These are phyloP conservation scores for Amphiprion percula DNA, from an alignment of 2,113 vertebrate species.

Conservation along the genomic window DNA sequence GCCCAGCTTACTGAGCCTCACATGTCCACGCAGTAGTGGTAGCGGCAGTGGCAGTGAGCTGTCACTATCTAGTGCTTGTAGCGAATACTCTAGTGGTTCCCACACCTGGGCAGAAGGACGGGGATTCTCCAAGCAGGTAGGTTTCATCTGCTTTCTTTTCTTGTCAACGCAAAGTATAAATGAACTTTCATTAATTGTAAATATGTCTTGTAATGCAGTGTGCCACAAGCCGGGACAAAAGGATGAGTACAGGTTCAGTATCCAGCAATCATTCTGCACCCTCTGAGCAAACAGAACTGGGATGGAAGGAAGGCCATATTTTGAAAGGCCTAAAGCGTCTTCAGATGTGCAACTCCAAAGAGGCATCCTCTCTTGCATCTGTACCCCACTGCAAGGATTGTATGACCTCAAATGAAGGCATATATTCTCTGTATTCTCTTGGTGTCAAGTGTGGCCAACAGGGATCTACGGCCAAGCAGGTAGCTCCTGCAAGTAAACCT, in stretches of 20 bases:
- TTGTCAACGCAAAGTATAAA: not conserved
- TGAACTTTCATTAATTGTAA: slow-evolving; percentile 16
- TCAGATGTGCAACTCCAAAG: slow-evolving; percentile 87
- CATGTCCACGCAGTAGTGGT: slow-evolving; percentile 88
- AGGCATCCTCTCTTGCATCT: slow-evolving; percentile 84
- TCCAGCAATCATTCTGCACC: slow-evolving; percentile 86
- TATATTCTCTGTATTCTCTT: slow-evolving; percentile 93
- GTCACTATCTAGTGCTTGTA: slow-evolving; percentile 91
- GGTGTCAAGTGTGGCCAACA: slow-evolving; percentile 85
- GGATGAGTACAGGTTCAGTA: slow-evolving; percentile 87
- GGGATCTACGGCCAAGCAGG: slow-evolving; percentile 69
- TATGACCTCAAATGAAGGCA: slow-evolving; percentile 95
- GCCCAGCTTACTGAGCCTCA: slow-evolving; percentile 84
- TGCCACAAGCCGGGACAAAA: slow-evolving; percentile 89
- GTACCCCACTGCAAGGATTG: slow-evolving; percentile 93
- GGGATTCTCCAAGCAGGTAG: slow-evolving; percentile 86
- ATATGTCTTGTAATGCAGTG: slow-evolving; percentile 76
- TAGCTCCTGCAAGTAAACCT: slow-evolving; percentile 66
- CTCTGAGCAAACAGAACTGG: slow-evolving; percentile 88
- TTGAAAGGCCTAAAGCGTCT: slow-evolving; percentile 91
- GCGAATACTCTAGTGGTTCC: slow-evolving; percentile 92
- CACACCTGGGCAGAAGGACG: slow-evolving; percentile 90
- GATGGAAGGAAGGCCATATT: slow-evolving; percentile 92
- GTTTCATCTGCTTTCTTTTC: not conserved
- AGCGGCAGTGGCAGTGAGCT: slow-evolving; percentile 90